Percentiles rank a stretch among this genome's conserved stretches.
phyloP scores from a whole-genome alignment of 2,113 vertebrate species.

The Nothobranchius kuhntae region DNA sequence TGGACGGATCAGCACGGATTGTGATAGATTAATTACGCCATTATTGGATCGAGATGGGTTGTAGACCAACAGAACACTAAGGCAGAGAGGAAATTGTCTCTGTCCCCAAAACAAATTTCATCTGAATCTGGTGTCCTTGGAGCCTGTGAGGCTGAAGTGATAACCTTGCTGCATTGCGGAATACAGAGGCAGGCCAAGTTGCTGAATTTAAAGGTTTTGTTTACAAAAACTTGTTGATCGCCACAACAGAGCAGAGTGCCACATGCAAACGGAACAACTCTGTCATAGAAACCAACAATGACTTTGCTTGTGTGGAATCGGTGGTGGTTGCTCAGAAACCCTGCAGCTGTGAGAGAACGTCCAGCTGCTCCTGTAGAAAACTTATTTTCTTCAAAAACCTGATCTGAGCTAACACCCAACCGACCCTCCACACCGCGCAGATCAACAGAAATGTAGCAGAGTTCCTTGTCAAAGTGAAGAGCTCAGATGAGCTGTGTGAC shows the following conservation, averaged over 20 bases:
- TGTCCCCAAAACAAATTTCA: too few species aligned
- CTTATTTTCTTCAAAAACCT: conserved; percentile 12
- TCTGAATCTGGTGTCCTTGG: too few species aligned
- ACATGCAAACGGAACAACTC: conserved; percentile 6
- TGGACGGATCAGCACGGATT: too few species aligned
- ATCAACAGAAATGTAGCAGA: background rate
- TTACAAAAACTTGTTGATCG: background rate
- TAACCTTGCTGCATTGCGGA: conserved; percentile 11
- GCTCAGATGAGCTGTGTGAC: conserved; percentile 8
- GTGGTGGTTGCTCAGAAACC: background rate
- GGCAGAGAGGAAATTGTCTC: too few species aligned
- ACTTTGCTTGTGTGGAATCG: background rate
- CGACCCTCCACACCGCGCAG: background rate
- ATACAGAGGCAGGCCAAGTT: background rate
- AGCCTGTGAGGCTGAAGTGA: too few species aligned
- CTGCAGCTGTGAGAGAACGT: background rate
- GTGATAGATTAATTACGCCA: too few species aligned
- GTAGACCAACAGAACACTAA: too few species aligned
- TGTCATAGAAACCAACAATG: accelerated
- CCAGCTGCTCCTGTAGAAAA: conserved; percentile 3
- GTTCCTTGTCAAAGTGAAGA: conserved; percentile 4
- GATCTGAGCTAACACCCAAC: background rate
- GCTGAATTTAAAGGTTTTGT: background rate
- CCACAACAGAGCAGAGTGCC: background rate
- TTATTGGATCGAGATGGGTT: too few species aligned